A percentile compares a stretch with the other conserved stretches of the same genome.
Evolutionary conservation across 2,797 vertebrate species (phyloP).

Genomic region (Myotis planiceps): DNA sequence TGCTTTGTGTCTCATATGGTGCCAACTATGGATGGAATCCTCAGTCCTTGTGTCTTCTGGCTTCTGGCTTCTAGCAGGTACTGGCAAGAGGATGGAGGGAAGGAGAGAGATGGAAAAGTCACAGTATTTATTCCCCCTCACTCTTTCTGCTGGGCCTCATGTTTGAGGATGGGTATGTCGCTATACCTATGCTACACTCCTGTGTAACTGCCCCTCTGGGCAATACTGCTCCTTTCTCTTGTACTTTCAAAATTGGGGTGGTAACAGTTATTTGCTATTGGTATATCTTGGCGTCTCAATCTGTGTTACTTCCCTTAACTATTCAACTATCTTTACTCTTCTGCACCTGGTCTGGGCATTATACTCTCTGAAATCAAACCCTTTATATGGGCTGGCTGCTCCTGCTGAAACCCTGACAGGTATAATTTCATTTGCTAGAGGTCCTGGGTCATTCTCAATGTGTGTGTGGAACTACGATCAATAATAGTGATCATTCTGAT

Average conservation of each 20-base stretch:
- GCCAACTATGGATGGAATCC: neutral
- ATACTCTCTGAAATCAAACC: neutral
- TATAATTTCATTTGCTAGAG: neutral
- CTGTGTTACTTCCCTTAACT: neutral
- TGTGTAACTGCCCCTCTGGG: neutral
- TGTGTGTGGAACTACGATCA: neutral
- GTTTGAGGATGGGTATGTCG: neutral
- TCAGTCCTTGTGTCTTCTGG: neutral
- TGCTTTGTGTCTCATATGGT: neutral
- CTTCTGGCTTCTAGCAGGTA: neutral
- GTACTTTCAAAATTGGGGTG: neutral
- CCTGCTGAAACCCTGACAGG: neutral
- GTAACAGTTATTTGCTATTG: neutral
- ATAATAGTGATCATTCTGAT: neutral
- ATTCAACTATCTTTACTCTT: neutral
- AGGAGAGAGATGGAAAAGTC: neutral
- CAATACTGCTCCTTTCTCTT: neutral
- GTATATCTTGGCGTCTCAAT: neutral
- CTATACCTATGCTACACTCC: neutral
- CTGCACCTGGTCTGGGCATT: neutral
- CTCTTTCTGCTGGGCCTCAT: neutral
- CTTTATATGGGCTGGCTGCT: neutral
- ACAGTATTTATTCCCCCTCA: no score
- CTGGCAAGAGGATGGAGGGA: neutral
- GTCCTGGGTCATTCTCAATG: neutral